Percentiles rank a stretch among this genome's conserved stretches.
phyloP scores from a whole-genome alignment of 23 tunicate species.

The Styela plicata region DNA sequence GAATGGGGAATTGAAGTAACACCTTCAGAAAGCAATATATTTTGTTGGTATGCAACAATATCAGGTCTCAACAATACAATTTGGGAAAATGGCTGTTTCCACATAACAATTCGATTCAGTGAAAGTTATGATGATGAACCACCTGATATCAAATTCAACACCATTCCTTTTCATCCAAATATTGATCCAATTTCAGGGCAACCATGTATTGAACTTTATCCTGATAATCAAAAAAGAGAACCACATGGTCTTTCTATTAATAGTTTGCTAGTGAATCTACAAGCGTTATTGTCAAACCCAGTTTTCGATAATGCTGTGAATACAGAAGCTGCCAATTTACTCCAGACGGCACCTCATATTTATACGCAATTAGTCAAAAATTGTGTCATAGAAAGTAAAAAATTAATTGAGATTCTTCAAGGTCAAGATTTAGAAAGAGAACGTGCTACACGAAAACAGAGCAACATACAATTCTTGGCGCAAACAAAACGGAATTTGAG shows the following conservation, averaged over 20 bases:
- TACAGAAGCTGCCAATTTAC: conserved; percentile 51
- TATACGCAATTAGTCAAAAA: conserved; percentile 50
- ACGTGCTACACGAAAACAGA: background rate
- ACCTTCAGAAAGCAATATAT: conserved; percentile 41
- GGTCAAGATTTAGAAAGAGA: conserved; percentile 31
- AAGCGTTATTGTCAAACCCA: conserved; percentile 65
- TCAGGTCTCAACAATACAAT: conserved; percentile 53
- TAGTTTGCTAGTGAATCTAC: background rate
- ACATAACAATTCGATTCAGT: conserved; percentile 51
- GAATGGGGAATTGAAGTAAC: conserved; percentile 60
- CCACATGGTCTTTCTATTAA: background rate
- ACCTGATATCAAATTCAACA: conserved; percentile 61
- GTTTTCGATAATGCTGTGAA: conserved; percentile 67
- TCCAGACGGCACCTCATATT: conserved; percentile 38
- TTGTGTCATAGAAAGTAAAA: conserved; percentile 65
- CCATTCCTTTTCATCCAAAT: conserved; percentile 92
- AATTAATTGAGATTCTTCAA: conserved; percentile 29
- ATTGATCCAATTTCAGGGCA: conserved; percentile 28
- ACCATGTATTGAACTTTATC: conserved; percentile 15
- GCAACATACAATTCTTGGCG: background rate
- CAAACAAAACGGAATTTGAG: background rate
- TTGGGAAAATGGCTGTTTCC: conserved; percentile 74
- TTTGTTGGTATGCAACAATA: conserved; percentile 50
- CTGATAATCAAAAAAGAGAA: background rate
- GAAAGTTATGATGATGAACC: conserved; percentile 77